A percentile compares a stretch with the other conserved stretches of the same genome.
phyloP scores from a whole-genome alignment of 2,797 vertebrate genomes.

The Neopelma chrysocephalum region DNA sequence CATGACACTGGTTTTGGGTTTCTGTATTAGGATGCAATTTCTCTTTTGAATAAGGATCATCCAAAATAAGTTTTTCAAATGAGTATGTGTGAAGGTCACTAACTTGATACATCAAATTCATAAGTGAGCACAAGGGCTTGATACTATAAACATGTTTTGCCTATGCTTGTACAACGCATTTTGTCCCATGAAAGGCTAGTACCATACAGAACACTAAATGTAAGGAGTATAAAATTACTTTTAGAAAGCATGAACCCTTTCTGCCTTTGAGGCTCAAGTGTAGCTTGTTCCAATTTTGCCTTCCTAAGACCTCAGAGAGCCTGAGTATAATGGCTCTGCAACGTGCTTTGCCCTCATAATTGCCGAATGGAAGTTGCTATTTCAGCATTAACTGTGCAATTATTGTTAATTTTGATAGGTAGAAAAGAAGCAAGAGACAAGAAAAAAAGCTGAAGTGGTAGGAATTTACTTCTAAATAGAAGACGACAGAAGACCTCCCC shows the following conservation, averaged over 20 bases:
- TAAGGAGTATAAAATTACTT: not conserved
- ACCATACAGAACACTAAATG: not conserved
- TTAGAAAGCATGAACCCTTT: not conserved
- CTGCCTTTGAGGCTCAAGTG: not conserved
- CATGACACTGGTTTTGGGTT: not conserved
- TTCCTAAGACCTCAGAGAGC: not conserved
- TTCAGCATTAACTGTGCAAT: not conserved
- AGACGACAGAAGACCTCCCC: not conserved
- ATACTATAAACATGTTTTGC: not conserved
- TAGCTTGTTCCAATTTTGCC: not conserved
- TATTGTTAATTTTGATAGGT: not conserved
- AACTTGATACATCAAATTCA: not conserved
- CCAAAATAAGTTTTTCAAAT: not conserved
- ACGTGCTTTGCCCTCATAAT: not conserved
- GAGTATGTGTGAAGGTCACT: not conserved
- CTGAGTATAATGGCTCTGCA: not conserved
- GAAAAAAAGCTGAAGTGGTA: not conserved
- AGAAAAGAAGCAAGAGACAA: not conserved
- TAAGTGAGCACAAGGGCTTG: not conserved
- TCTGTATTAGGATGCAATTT: not conserved
- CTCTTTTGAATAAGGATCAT: not conserved
- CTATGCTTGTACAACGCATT: not conserved
- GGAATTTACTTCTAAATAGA: not conserved
- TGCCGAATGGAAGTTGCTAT: not conserved
- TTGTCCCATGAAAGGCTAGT: not conserved